Base-by-base conservation (phyloP, 2,888 invertebrate species). In the Zonitis immaculata region DNA sequence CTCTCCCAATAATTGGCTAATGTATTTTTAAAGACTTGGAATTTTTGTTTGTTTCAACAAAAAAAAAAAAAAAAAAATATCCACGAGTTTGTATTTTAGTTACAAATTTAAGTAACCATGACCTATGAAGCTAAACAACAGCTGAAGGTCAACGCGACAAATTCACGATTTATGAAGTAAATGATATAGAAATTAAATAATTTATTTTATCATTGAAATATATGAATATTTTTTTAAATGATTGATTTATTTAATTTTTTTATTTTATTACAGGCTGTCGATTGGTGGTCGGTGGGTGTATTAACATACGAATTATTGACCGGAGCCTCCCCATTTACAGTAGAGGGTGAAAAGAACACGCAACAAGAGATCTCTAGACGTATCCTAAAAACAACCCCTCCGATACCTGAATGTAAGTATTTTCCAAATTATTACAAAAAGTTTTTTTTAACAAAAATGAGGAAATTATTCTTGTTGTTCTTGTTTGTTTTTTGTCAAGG, bases 231-330 rank as follows among this genome's bases (percentile, higher is more conserved):
- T n/a, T n/a, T n/a, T n/a, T n/a, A n/a, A n/a, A n/a, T n/a, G n/a
- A n/a, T n/a, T 56, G 61, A 67, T 66, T 66, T 66, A 65, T 67
- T 63, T 57, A 50, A n/a, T 53, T 25, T 28, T 56, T 51, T 32
- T 53, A 61, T 61, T 76, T 77, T 71, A 68, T 74, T 74, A 22
- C 80, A 93, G 89, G 91, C 95, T 46, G 97, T 96, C 6, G 98
- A 98, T 79, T 98, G 97, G 97, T 98, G 98, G 98, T 95, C 95
- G 26, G 89, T 97, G 6, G 96, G 96, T 6, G 96, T 98, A 1
- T 78, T 98, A 43, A 93, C 95, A 0, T 98, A 96, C 80, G 97
- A 98, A 77, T 83, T 98, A 42, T 78, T 98, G 49, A 97, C 96
- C 0, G 97, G 98, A 48, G 95, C 95, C 6, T 96, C 96, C 0